phyloP scores from a whole-genome alignment of 1,140 invertebrate genomes.

The Pseudomyrmex pallidus region DNA sequence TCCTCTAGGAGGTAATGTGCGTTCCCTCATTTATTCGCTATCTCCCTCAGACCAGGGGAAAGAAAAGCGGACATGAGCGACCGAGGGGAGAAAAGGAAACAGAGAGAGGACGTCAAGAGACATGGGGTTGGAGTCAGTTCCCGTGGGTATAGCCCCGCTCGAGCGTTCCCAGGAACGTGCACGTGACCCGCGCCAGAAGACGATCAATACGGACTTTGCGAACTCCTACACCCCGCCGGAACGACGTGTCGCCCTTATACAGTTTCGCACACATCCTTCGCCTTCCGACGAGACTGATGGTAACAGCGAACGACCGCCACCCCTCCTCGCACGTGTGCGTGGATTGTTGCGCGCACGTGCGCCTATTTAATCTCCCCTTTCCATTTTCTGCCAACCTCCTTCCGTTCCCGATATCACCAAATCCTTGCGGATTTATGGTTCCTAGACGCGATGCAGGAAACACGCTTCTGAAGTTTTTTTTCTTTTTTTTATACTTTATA shows the following conservation, averaged over 20 bases:
- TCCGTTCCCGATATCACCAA: slow-evolving; percentile 46
- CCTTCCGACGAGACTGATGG: slow-evolving; percentile 46
- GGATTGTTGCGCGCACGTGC: slow-evolving; percentile 74
- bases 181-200: slow-evolving; percentile 79
- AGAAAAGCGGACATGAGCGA: slow-evolving; percentile 66
- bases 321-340: slow-evolving; percentile 70
- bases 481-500: neutral
- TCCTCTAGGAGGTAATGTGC: slow-evolving; percentile 15
- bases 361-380: slow-evolving; percentile 58
- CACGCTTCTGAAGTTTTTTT: neutral
- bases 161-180: slow-evolving; percentile 82
- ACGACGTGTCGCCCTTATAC: slow-evolving; percentile 60
- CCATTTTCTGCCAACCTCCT: slow-evolving; percentile 18
- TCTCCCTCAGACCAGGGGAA: slow-evolving; percentile 70
- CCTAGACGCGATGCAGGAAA: slow-evolving; percentile 29
- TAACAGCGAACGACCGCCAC: slow-evolving; percentile 31
- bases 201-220: slow-evolving; percentile 81
- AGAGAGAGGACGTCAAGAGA: slow-evolving; percentile 26
- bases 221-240: slow-evolving; percentile 75
- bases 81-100: slow-evolving; percentile 19
- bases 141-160: slow-evolving; percentile 80
- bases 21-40: slow-evolving; percentile 10
- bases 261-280: slow-evolving; percentile 43
- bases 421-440: slow-evolving; percentile 64
- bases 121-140: slow-evolving; percentile 74